Conservation (phyloP, 2,888 invertebrate genomes). For the Drosophila dives region DNA sequence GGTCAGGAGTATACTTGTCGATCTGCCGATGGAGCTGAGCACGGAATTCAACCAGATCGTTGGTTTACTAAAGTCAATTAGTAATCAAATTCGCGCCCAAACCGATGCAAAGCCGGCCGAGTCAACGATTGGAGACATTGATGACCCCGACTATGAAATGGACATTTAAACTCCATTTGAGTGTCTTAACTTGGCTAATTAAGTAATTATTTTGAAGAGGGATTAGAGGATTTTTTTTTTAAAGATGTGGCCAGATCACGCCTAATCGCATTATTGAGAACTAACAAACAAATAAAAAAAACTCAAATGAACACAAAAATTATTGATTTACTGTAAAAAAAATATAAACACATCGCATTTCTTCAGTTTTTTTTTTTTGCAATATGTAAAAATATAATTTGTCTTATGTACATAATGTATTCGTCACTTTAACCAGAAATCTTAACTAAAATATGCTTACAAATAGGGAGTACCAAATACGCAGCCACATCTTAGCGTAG, state of each 20-base stretch:
- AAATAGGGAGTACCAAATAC: background rate
- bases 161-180: background rate
- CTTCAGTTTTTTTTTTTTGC: background rate
- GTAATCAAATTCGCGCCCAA: conserved; percentile 18
- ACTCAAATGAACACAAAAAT: too few species aligned
- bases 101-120: conserved; percentile 1
- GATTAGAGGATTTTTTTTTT: background rate
- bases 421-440: conserved; percentile 39
- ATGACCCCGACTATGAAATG: conserved; percentile 30
- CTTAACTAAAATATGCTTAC: conserved; percentile 29
- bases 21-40: conserved; percentile 28
- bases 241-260: background rate
- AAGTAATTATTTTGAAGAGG: background rate
- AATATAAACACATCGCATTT: background rate
- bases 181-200: background rate
- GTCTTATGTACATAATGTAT: conserved; percentile 18
- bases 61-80: conserved; percentile 17
- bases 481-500: background rate
- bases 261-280: background rate
- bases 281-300: background rate
- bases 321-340: background rate
- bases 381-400: conserved; percentile 46
- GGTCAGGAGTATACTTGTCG: conserved; percentile 22
- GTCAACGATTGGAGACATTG: conserved; percentile 6
- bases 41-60: conserved; percentile 3